phyloP scores from a whole-genome alignment of 1,140 invertebrate genomes.

The Geopemphigus sp. region DNA sequence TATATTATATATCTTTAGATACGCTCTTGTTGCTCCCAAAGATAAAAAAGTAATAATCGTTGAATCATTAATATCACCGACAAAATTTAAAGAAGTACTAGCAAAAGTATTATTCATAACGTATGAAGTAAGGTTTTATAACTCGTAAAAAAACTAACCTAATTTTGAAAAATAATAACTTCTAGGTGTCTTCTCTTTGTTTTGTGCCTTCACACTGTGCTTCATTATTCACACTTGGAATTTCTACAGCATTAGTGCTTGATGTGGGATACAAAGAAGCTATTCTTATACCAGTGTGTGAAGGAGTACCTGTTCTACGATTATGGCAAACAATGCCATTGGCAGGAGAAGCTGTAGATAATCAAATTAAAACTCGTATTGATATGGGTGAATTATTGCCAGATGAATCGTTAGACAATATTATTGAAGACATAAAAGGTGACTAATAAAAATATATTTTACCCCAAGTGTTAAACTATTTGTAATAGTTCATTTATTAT shows the following conservation, averaged over 20 bases:
- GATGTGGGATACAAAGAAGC: slow-evolving; percentile 86
- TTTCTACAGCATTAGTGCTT: slow-evolving; percentile 75
- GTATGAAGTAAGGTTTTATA: slow-evolving; percentile 72
- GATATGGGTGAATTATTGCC: slow-evolving; percentile 1
- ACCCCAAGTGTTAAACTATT: background rate
- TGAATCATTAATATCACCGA: slow-evolving; percentile 82
- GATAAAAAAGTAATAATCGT: slow-evolving; percentile 86
- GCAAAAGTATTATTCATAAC: slow-evolving; percentile 89
- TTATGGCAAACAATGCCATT: slow-evolving; percentile 76
- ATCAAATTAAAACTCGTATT: slow-evolving; percentile 36
- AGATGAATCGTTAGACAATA: slow-evolving; percentile 11
- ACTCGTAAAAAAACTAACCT: background rate
- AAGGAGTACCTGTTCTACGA: slow-evolving; percentile 78
- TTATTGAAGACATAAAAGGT: slow-evolving; percentile 51
- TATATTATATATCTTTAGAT: slow-evolving; percentile 59
- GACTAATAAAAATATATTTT: background rate
- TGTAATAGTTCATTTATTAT: background rate
- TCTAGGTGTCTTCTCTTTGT: slow-evolving; percentile 65
- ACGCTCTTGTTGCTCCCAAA: slow-evolving; percentile 87
- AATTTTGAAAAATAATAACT: background rate
- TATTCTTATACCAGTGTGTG: slow-evolving; percentile 76
- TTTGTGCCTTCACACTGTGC: slow-evolving; percentile 78
- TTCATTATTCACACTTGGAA: slow-evolving; percentile 72
- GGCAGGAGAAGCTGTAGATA: slow-evolving; percentile 66
- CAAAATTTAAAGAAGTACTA: slow-evolving; percentile 77